Evolutionary conservation across 30 jellyfish, hydroid and myxozoan genomes (phyloP), one percentile per base, ranked within the genome.

Genomic region (Pseudorhiza aurosa): DNA sequence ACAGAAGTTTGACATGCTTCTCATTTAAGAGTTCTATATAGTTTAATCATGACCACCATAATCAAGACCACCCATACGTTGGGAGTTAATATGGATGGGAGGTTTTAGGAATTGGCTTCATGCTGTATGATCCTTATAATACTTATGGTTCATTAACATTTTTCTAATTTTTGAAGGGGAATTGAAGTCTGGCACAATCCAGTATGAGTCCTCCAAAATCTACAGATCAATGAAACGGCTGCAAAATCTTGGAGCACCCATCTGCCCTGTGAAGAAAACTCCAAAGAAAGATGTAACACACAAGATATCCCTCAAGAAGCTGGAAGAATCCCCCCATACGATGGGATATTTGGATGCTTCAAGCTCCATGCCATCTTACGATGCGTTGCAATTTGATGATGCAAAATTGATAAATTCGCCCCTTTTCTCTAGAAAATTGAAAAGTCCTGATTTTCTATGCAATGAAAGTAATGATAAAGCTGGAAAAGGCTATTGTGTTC

Each of bases 301-400:
- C 2, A 40, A 59, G 49, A 57, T 76, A 10, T 1, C 12, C 74
- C 22, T 76, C 2, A 76, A 62, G 79, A 76, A 76, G 24, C 73
- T 76, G 10, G 88, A 76, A 40, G 72, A 56, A 46, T 76, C 88
- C 35, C 88, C 88, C 9, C 15, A 36, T 17, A 42, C 65, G 18
- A 17, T 47, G 49, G 25, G 53, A 2, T 60, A 33, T 15, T 60
- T 60, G 75, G 49, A 60, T 8, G 15, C 75, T 24, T 53, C 75
- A 2, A 5, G 53, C 51, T 21, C 75, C 6, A 21, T 29, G 27
- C 75, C 8, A 26, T 4, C 50, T 2, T 26, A 60, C 12, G 26
- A 21, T 9, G 14, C 14, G 9, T 1, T 56, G 18, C 75, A 24
- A 1, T 3, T 30, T 4, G 31, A 39, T 30, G 21, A 29, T 9